Evolutionary conservation across 2,797 vertebrate species (phyloP), one percentile per base, ranked within the genome.

Genomic region (Enteromius treurensis): DNA sequence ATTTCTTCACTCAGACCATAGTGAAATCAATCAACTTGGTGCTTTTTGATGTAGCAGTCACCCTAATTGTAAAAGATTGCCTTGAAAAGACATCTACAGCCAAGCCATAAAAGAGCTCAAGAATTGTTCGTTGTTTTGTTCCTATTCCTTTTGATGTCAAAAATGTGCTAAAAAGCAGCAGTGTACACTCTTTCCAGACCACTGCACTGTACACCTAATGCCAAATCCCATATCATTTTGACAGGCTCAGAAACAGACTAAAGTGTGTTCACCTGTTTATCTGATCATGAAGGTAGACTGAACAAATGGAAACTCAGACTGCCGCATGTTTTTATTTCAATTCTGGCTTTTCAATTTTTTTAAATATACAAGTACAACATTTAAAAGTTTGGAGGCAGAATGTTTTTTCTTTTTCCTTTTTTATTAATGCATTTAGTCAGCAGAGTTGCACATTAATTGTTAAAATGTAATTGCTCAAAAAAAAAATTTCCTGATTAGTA

Each of bases 11-110:
- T 45, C 47, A 47, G 58, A 55, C 49, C 55, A 55, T 29, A 79
- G 62, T 80, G 53, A 81, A 83, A 81, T 85, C 75, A 88, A 34
- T 85, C 77, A 26, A 65, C 77, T 74, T 23, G 53, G 68, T 58
- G 29, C 64, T 76, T 65, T 87, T 86, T 87, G 83, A 85, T 87
- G 76, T 87, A 76, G 42, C 70, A 83, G 29, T 80, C 10, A 1
- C 55, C 32, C 45, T 80, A 85, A 85, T 83, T 86, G 64, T 82
- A 77, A 80, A 80, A 42, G 81, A 79, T 77, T 86, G 86, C 77
- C 23, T 84, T 37, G 53, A 82, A 78, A 40, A 84, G 32, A 74
- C 74, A 79, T 74, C 69, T 77, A 45, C 78, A 68, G 51, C 69
- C 49, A 77, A 74, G 53, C 60, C 75, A 82, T 81, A 78, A 81